Evolutionary conservation across 2,113 vertebrate species (phyloP).

Genomic region (Tapirus terrestris): DNA sequence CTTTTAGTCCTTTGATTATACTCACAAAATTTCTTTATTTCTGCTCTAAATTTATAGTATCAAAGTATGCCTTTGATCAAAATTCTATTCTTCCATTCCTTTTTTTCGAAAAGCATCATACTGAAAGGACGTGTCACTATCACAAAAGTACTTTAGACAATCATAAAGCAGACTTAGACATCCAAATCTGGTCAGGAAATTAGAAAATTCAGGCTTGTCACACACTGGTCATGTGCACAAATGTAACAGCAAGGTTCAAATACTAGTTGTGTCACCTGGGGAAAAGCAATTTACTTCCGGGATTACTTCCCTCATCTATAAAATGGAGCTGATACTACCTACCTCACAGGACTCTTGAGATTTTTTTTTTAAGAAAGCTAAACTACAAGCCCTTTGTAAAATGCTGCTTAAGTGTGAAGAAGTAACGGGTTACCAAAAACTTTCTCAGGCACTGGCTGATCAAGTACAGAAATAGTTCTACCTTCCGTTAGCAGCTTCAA

Average conservation of each 20-base stretch:
- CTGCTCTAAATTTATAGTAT: background rate
- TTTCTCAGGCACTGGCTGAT: background rate
- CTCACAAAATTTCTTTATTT: constrained; percentile 2
- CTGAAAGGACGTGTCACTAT: background rate
- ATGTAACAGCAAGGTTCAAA: background rate
- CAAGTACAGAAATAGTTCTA: background rate
- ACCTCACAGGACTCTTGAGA: background rate
- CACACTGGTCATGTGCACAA: background rate
- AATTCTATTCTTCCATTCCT: background rate
- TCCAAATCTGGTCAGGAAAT: background rate
- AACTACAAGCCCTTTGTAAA: background rate
- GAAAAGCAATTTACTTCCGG: background rate
- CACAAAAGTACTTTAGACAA: background rate
- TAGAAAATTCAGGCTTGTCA: background rate
- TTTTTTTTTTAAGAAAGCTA: background rate
- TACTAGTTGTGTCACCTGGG: background rate
- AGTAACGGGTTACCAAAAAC: background rate
- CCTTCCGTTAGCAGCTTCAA: background rate
- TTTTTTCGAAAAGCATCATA: background rate
- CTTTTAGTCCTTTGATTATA: background rate
- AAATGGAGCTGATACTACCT: background rate
- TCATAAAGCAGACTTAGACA: background rate
- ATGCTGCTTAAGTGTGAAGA: background rate
- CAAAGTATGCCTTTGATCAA: background rate
- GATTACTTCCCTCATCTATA: background rate